Percentiles rank a stretch among this genome's conserved stretches.
Conservation (phyloP, 1,140 invertebrate species). For the Pogonus chalceus region DNA sequence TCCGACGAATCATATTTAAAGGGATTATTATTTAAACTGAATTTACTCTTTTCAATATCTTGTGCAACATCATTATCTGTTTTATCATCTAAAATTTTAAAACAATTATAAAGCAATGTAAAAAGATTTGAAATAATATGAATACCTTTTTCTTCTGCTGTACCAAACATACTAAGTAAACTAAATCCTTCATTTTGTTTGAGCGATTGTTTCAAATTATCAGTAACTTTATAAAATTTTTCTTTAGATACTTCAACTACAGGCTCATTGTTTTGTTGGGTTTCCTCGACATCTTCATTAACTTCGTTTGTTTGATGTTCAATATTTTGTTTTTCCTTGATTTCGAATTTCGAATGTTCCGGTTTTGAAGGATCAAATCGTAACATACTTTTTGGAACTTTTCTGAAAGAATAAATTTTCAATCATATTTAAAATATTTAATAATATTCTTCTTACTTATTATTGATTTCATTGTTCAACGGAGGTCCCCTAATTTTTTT, state of each 20-base stretch:
- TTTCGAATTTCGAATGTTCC: conserved; percentile 45
- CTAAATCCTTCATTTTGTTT: conserved; percentile 43
- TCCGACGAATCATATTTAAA: conserved; percentile 55
- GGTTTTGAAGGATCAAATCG: conserved; percentile 49
- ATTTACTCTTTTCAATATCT: conserved; percentile 33
- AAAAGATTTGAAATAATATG: background rate
- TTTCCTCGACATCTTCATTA: conserved; percentile 26
- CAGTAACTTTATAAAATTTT: conserved; percentile 50
- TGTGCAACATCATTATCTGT: conserved; percentile 33
- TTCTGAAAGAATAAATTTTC: background rate
- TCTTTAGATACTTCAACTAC: conserved; percentile 46
- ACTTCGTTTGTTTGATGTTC: conserved; percentile 33
- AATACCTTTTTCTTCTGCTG: conserved; percentile 24
- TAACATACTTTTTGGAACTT: conserved; percentile 38
- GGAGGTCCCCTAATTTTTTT: conserved; percentile 22
- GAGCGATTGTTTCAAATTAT: conserved; percentile 43
- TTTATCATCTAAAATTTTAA: conserved; percentile 13
- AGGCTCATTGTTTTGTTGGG: background rate
- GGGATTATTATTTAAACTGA: conserved; percentile 34
- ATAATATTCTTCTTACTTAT: background rate
- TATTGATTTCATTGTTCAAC: conserved; percentile 33
- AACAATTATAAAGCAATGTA: background rate
- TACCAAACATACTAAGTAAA: conserved; percentile 44
- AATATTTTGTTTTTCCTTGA: conserved; percentile 26
- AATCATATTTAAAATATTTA: background rate